phyloP scores from a whole-genome alignment of 1,140 invertebrate genomes.

The Berghia stephanieae region DNA sequence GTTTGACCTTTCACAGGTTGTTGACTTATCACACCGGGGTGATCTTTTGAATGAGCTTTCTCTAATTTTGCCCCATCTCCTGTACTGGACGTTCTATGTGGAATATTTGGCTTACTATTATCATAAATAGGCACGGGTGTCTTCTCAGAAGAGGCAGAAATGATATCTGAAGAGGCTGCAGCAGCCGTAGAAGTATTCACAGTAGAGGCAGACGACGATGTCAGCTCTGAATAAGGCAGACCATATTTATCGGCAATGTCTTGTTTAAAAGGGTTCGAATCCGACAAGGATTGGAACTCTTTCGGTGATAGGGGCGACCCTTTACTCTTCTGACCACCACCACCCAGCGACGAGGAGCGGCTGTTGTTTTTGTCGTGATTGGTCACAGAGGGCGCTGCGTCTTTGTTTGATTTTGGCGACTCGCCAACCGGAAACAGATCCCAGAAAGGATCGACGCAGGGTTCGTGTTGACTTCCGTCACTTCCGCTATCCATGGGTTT shows the following conservation, averaged over 20 bases:
- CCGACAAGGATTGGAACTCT: slow-evolving; percentile 25
- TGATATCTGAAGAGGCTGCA: not conserved
- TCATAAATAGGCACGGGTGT: not conserved
- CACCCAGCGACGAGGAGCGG: too few species aligned
- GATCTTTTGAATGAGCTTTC: too few species aligned
- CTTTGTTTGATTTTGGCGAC: not conserved
- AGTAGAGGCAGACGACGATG: not conserved
- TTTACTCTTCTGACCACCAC: too few species aligned
- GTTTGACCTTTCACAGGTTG: too few species aligned
- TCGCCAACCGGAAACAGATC: not conserved
- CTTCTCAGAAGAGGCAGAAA: not conserved
- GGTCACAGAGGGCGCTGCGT: slow-evolving; percentile 3
- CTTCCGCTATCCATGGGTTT: slow-evolving; percentile 6
- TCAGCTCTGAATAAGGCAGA: slow-evolving; percentile 16
- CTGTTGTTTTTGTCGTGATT: too few species aligned
- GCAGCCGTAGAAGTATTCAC: not conserved
- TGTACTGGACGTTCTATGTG: not conserved
- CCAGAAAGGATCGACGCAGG: not conserved
- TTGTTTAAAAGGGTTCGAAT: slow-evolving; percentile 30
- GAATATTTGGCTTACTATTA: not conserved
- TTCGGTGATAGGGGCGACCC: slow-evolving; percentile 26
- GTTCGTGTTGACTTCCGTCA: not conserved
- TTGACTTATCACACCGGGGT: too few species aligned
- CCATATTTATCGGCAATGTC: slow-evolving; percentile 33
- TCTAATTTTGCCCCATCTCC: not conserved